phyloP scores from a whole-genome alignment of 2,888 invertebrate genomes.

The Dynastes hyllus region DNA sequence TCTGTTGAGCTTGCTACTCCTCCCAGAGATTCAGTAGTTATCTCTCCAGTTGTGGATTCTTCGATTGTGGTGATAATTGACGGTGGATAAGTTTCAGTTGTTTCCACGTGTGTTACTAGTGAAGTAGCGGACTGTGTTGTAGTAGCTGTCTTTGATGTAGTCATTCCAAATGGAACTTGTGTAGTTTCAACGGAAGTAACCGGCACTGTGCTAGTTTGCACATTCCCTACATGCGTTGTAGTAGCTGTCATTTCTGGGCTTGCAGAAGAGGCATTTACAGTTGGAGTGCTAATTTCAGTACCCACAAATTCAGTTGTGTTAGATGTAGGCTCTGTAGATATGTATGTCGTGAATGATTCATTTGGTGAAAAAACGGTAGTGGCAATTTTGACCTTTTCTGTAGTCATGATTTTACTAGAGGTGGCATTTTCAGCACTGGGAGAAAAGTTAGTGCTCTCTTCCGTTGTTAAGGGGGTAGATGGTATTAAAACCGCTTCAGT shows the following conservation, averaged over 20 bases:
- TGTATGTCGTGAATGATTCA: neutral
- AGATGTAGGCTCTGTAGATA: neutral
- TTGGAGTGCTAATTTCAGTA: too few species aligned
- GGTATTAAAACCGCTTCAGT: neutral
- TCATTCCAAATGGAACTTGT: too few species aligned
- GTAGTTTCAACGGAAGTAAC: too few species aligned
- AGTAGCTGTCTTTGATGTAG: too few species aligned
- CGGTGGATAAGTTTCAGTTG: conserved; percentile 58
- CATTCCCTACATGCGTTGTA: too few species aligned
- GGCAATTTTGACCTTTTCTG: neutral
- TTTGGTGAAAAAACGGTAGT: neutral
- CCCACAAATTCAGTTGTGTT: neutral
- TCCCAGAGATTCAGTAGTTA: conserved; percentile 32
- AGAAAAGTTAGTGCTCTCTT: conserved; percentile 32
- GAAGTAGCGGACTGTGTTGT: too few species aligned
- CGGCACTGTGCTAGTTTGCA: too few species aligned
- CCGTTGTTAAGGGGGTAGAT: conserved; percentile 26
- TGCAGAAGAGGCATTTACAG: too few species aligned
- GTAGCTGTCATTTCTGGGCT: too few species aligned
- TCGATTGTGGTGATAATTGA: conserved; percentile 3
- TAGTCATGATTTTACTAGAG: neutral
- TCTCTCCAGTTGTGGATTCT: neutral
- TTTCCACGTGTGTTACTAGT: conserved; percentile 52
- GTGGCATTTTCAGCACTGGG: neutral
- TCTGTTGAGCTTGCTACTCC: conserved; percentile 69